Evolutionary conservation across 2,888 invertebrate species (phyloP), one percentile per base, ranked within the genome.

Genomic region (Scaptodrosophila latifasciaeformis): DNA sequence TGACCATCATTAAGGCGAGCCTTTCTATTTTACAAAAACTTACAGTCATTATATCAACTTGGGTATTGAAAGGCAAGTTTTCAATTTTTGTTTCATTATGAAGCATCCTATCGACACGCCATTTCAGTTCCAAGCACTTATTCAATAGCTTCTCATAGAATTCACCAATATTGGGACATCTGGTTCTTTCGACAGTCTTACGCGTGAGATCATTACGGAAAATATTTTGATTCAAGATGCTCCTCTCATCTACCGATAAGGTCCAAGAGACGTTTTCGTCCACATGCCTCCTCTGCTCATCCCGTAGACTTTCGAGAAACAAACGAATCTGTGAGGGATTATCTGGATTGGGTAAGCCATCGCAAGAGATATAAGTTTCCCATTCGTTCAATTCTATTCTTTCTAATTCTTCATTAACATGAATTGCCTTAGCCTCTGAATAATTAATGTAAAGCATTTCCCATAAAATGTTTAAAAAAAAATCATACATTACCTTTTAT

Each of bases 261-360:
- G 68, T 59, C 85, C 85, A 85, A 45, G 81, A 79, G 0, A 80
- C 52, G 1, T 61, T 67, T 0, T 59, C 31, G 0, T 67, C 55
- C 0, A 57, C 37, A 13, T 71, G 58, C 1, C 54, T 39, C 0
- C 60, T 43, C 40, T 84, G 82, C 19, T 59, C 69, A 34, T 58
- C 18, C 0, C 62, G 65, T n/a, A 61, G 39, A 45, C 79, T 74
- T 2, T 48, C 63, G 2, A 84, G 49, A 49, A 80, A 83, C 1
- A 58, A 58, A 9, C 82, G 70, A 43, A 85, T 57, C 15, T 78
- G 71, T 2, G 72, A 61, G 1, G 84, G 82, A 6, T 57, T 17
- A 44, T 70, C 60, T 0, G 83, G 67, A 17, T 78, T 71, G 0
- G 85, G 85, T 9, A 84, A 34, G 0, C 75, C 79, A 51, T 80